Evolutionary conservation across 1,140 invertebrate species (phyloP).

Genomic region (Danaus melanippus): DNA sequence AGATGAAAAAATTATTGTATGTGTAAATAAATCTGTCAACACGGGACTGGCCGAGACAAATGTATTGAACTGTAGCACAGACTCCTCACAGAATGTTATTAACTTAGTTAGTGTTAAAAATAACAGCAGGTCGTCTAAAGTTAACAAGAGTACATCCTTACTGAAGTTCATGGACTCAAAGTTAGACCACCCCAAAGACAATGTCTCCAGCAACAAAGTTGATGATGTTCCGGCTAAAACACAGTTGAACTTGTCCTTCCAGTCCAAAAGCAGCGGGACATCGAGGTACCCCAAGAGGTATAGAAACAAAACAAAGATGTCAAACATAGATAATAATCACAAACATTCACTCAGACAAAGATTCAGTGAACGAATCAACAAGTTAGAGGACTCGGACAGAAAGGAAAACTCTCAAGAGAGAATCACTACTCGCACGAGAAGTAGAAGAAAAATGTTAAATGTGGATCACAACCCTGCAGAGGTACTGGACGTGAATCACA

Average conservation of each 20-base stretch:
- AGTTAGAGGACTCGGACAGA: slow-evolving; percentile 30
- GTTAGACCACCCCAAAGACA: slow-evolving; percentile 16
- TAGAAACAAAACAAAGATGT: slow-evolving; percentile 24
- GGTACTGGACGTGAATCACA: slow-evolving; percentile 38
- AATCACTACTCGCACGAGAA: slow-evolving; percentile 43
- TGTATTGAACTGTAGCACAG: slow-evolving; percentile 46
- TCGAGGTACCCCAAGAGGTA: slow-evolving; percentile 53
- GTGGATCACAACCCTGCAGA: slow-evolving; percentile 4
- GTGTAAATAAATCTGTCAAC: slow-evolving; percentile 50
- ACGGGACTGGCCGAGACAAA: slow-evolving; percentile 25
- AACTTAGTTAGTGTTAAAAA: slow-evolving; percentile 47
- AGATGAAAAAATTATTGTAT: slow-evolving; percentile 38
- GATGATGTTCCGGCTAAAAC: slow-evolving; percentile 17
- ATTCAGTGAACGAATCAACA: slow-evolving; percentile 24
- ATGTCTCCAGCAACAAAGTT: slow-evolving; percentile 19
- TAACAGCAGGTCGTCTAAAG: slow-evolving; percentile 30
- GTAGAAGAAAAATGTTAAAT: slow-evolving; percentile 36
- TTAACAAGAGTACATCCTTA: slow-evolving; percentile 45
- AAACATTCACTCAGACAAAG: slow-evolving; percentile 15
- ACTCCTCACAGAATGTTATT: slow-evolving; percentile 54
- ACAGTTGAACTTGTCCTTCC: slow-evolving; percentile 41
- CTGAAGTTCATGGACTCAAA: slow-evolving; percentile 44
- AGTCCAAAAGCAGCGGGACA: slow-evolving; percentile 39
- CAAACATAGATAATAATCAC: slow-evolving; percentile 14
- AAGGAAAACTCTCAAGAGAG: slow-evolving; percentile 45